Evolutionary conservation across 2,888 invertebrate genomes (phyloP).

Genomic region (Luperina nickerlii): DNA sequence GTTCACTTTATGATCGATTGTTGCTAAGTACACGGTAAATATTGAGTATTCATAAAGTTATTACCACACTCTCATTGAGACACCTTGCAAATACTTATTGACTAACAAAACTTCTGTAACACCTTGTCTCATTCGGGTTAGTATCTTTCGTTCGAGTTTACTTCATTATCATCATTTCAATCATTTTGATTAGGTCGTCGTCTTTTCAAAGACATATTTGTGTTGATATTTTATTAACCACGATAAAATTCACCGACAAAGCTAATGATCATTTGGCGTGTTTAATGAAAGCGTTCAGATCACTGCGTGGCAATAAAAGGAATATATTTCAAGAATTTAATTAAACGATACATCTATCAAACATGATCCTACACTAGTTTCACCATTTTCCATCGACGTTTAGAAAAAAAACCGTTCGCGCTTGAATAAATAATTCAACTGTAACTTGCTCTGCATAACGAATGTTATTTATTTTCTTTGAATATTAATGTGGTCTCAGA

Average conservation of each 20-base stretch:
- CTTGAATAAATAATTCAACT: conserved; percentile 56
- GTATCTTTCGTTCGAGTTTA: conserved; percentile 11
- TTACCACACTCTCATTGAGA: conserved; percentile 37
- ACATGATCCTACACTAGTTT: conserved; percentile 67
- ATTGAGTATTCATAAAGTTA: conserved; percentile 54
- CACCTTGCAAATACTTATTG: conserved; percentile 35
- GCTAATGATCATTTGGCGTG: conserved; percentile 74
- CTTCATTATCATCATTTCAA: conserved; percentile 27
- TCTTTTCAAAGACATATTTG: neutral
- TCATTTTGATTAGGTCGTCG: conserved; percentile 37
- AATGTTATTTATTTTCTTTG: conserved; percentile 50
- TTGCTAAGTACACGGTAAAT: conserved; percentile 55
- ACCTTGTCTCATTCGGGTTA: conserved; percentile 12
- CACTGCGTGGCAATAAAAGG: conserved; percentile 70
- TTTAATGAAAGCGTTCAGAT: conserved; percentile 67
- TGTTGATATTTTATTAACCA: conserved; percentile 23
- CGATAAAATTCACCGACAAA: conserved; percentile 31
- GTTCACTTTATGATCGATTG: conserved; percentile 54
- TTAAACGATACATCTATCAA: conserved; percentile 70
- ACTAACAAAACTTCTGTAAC: conserved; percentile 13
- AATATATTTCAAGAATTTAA: conserved; percentile 72
- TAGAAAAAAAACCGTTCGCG: conserved; percentile 50
- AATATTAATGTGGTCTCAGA: conserved; percentile 48
- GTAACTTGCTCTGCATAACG: conserved; percentile 51
- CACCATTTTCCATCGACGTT: conserved; percentile 59